Conservation (phyloP, 2,888 invertebrate genomes). For the Listrodromus nycthemerus region DNA sequence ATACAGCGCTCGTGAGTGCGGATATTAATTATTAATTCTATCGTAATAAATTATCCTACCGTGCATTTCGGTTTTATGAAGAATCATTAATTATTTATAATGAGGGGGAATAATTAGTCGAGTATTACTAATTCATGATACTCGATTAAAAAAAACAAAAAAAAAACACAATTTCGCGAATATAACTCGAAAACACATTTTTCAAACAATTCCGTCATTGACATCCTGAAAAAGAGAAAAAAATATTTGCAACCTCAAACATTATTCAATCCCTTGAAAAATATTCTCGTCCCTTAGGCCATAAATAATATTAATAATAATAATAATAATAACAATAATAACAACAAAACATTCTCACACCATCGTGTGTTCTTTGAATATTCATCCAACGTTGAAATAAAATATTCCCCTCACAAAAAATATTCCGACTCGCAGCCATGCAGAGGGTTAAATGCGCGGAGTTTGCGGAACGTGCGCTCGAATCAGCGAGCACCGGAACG, state of each 20-base stretch:
- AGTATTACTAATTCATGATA: background rate
- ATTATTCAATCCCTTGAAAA: no score
- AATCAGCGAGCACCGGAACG: background rate
- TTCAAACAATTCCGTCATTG: no score
- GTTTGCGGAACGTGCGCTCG: conserved; percentile 1
- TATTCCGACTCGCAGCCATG: background rate
- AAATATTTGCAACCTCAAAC: no score
- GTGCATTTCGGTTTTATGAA: conserved; percentile 6
- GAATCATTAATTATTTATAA: background rate
- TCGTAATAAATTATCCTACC: conserved; percentile 13
- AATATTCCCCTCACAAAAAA: background rate
- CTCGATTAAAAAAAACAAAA: background rate
- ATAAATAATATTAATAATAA: no score
- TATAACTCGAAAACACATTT: no score
- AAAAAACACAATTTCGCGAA: no score
- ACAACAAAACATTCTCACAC: background rate
- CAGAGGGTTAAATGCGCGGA: background rate
- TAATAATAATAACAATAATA: no score
- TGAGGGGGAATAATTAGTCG: conserved; percentile 6
- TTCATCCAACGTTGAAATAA: background rate
- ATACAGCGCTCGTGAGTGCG: background rate
- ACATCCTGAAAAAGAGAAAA: no score
- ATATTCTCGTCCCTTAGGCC: no score
- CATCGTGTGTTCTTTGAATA: background rate
- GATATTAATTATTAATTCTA: background rate